phyloP scores from a whole-genome alignment of 2,888 invertebrate species.

The Alviniconcha strummeri region DNA sequence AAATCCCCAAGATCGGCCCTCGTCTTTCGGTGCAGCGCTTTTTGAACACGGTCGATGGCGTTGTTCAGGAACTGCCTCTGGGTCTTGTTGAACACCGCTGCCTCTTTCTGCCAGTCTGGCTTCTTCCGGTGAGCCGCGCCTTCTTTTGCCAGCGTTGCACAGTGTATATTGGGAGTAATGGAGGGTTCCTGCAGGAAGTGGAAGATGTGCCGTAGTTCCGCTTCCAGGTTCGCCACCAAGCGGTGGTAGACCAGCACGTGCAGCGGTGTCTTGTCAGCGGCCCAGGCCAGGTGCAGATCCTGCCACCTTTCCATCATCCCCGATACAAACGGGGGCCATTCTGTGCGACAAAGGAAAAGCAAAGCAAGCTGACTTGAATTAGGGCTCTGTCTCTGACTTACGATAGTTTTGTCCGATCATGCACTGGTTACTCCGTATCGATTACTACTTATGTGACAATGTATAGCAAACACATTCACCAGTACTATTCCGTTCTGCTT shows the following conservation, averaged over 20 bases:
- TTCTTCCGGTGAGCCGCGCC: constrained; percentile 19
- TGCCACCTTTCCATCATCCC: constrained; percentile 5
- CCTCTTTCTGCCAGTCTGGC: constrained; percentile 7
- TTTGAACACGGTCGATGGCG: constrained; percentile 6
- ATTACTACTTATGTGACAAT: neutral
- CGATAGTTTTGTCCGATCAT: neutral
- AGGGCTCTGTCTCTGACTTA: neutral
- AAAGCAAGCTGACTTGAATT: no score
- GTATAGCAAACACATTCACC: neutral
- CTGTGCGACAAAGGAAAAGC: no score
- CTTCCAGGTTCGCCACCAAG: constrained; percentile 6
- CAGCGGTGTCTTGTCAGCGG: neutral
- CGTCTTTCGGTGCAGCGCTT: neutral
- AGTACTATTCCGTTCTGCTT: neutral
- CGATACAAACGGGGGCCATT: neutral
- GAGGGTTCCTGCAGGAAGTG: constrained; percentile 6
- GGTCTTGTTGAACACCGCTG: neutral
- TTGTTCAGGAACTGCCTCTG: neutral
- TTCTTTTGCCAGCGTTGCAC: neutral
- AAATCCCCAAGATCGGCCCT: neutral
- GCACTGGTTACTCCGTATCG: neutral
- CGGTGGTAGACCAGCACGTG: constrained; percentile 24
- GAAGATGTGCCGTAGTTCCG: neutral
- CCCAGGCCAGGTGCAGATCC: constrained; percentile 13
- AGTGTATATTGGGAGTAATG: constrained; percentile 6